Evolutionary conservation across 37 sponge, comb jelly and placozoan species (phyloP).

Genomic region (Sycon ciliatum): DNA sequence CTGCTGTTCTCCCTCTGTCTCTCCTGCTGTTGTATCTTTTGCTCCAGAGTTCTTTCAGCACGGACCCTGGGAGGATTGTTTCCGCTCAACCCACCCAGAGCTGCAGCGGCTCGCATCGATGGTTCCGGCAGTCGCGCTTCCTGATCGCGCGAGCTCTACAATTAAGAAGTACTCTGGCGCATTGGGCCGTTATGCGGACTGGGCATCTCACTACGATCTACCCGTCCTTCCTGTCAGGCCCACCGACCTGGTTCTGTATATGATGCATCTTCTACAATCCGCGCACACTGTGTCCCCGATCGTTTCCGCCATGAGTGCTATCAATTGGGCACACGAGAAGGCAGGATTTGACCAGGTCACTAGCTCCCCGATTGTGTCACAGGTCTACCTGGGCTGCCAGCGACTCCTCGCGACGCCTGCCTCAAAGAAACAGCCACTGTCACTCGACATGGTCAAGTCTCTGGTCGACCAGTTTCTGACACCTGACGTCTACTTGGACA

Average conservation of each 20-base stretch:
- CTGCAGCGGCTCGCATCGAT: slow-evolving; percentile 17
- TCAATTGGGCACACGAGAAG: neutral
- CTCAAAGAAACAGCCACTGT: neutral
- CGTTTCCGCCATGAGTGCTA: too few relatives aligned
- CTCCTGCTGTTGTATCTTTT: too few relatives aligned
- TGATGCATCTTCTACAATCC: slow-evolving; percentile 19
- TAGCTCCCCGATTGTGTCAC: too few relatives aligned
- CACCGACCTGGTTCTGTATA: slow-evolving; percentile 21
- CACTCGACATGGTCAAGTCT: neutral
- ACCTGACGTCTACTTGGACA: neutral
- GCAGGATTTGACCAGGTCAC: too few relatives aligned
- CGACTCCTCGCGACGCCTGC: neutral
- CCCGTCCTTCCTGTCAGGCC: slow-evolving; percentile 16
- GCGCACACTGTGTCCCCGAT: neutral
- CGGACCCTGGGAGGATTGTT: too few relatives aligned
- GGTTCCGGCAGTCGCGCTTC: slow-evolving; percentile 20
- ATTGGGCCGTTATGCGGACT: slow-evolving; percentile 25
- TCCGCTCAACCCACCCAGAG: slow-evolving; percentile 41
- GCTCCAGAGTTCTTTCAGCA: too few relatives aligned
- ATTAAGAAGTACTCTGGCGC: slow-evolving; percentile 34
- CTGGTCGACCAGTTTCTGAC: too few relatives aligned
- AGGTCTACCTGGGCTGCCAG: too few relatives aligned
- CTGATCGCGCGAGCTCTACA: slow-evolving; percentile 19
- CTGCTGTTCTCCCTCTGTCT: too few relatives aligned
- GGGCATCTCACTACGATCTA: too few relatives aligned